Base-by-base conservation (phyloP, 1,140 invertebrate species). In the Maniola jurtina region DNA sequence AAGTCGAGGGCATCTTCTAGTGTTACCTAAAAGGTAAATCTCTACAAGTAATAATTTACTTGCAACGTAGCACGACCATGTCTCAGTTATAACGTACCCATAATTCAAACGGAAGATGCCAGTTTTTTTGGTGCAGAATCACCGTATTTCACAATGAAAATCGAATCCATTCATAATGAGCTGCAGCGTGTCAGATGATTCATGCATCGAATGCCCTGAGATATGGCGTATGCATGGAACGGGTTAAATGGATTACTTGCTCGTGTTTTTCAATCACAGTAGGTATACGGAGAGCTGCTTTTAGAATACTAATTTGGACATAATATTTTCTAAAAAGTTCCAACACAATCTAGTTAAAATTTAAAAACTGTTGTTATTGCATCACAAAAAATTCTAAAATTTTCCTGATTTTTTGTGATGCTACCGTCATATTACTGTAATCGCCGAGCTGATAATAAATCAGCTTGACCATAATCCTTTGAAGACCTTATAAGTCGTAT, bases 141-240 rank as follows among this genome's bases (percentile, higher is more conserved):
- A 61, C 52, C 52, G 34, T 69, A 66, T 65, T 68, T 72, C 66
- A 64, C 61, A 25, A 50, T 66, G 55, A 55, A 64, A 70, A 70
- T 65, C 58, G 64, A 61, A 56, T 65, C 61, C 64, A 67, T 73
- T 68, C 60, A 66, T 72, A 69, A 69, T 72, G 67, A 70, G 64
- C 63, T 68, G 47, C 34, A 63, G 34, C 61, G 48, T 64, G 64
- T 67, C 69, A 69, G 61, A 68, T 74, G 72, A 74, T 74, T 74
- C 71, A 74, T 64, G 72, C 60, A 64, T 69, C 66, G 61, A 68
- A 62, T 25, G 61, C 45, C 38, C 54, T 74, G 72, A 74, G 64
- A 71, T 69, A 74, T 71, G 62, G 64, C 35, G 50, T 42, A 42
- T 65, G 59, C 57, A 64, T 15, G 45, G 45, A 40, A 45, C 34